These are phyloP conservation scores for western clawed frog (Xenopus tropicalis) DNA, from an alignment of 2,113 vertebrate species.

Conservation along the genomic window UCB_Xtro_10.0 CM004445.2:79972501-79973000, in stretches of 20 bases:
- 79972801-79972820: slow-evolving; percentile 47
- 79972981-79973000: slow-evolving; percentile 49
- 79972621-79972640: no score
- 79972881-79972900: slow-evolving; percentile 57
- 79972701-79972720: no score
- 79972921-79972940: slow-evolving; percentile 52
- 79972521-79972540: no score
- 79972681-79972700: no score
- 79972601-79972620: no score
- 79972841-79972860: slow-evolving; percentile 44
- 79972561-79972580: no score
- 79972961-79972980: slow-evolving; percentile 65
- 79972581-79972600: no score
- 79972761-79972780: fast-evolving
- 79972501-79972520: no score
- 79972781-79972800: slow-evolving; percentile 8
- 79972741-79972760: slow-evolving; percentile 29
- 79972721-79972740: not conserved
- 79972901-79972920: slow-evolving; percentile 63
- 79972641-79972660: no score
- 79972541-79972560: no score
- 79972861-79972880: slow-evolving; percentile 52
- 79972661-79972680: no score
- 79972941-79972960: slow-evolving; percentile 60
- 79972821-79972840: slow-evolving; percentile 42